Percentiles rank a stretch among this genome's conserved stretches.
Conservation (phyloP, 2,797 vertebrate species). For the Epinephelus coioides region DNA sequence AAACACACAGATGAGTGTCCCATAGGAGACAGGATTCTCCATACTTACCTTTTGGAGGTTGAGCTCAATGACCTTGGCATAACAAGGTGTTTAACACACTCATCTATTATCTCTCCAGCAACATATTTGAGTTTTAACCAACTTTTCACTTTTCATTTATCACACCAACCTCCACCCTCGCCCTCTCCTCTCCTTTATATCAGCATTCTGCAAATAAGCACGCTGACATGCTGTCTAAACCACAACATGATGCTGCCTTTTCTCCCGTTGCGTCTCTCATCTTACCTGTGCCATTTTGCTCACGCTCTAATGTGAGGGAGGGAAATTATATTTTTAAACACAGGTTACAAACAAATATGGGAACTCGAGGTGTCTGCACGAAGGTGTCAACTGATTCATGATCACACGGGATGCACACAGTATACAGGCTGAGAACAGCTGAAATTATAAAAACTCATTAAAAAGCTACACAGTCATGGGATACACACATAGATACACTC, state of each 20-base stretch:
- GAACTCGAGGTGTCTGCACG: conserved; percentile 7
- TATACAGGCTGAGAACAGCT: conserved; percentile 12
- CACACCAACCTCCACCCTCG: conserved; percentile 24
- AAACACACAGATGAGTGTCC: conserved; percentile 26
- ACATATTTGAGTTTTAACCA: conserved; percentile 61
- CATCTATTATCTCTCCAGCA: conserved; percentile 45
- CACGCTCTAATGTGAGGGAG: conserved; percentile 42
- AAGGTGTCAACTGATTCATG: conserved; percentile 44
- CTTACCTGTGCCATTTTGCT: conserved; percentile 47
- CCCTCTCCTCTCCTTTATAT: conserved; percentile 36
- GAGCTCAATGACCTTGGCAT: conserved; percentile 50
- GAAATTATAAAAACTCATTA: conserved; percentile 7
- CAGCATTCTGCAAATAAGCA: conserved; percentile 56
- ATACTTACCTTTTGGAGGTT: conserved; percentile 40
- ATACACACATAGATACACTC: conserved; percentile 27
- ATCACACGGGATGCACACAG: conserved; percentile 17
- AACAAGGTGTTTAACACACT: conserved; percentile 43
- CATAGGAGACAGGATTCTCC: conserved; percentile 27
- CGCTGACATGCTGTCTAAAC: conserved; percentile 51
- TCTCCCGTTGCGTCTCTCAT: conserved; percentile 46
- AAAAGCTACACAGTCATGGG: conserved; percentile 15
- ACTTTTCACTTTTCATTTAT: conserved; percentile 69
- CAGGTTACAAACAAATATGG: conserved; percentile 54
- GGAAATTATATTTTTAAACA: conserved; percentile 69
- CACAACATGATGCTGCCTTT: conserved; percentile 49